Evolutionary conservation across 2,797 vertebrate species (phyloP).

Genomic region (Malacoctenus gilli): DNA sequence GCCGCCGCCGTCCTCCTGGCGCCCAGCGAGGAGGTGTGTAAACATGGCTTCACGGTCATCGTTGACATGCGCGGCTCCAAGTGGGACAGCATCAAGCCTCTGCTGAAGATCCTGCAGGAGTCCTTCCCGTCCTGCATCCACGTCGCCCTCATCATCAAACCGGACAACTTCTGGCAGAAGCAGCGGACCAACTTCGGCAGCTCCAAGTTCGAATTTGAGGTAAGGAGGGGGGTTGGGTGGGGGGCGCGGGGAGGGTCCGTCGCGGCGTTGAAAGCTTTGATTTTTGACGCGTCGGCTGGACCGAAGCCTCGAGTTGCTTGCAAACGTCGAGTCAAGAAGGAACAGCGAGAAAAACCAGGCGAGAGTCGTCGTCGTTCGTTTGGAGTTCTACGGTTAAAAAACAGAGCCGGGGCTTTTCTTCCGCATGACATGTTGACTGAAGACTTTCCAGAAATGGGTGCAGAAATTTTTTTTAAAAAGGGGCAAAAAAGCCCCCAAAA

Average conservation of each 20-base stretch:
- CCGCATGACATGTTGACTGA: no score
- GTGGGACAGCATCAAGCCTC: conserved; percentile 99
- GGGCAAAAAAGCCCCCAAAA: not conserved
- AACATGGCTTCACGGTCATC: conserved; percentile 97
- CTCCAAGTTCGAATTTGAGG: conserved; percentile 99
- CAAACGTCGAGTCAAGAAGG: no score
- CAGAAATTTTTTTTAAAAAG: no score
- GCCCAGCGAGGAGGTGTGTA: conserved; percentile 83
- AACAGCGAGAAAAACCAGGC: no score
- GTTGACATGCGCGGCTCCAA: conserved; percentile 99
- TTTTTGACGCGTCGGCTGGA: no score
- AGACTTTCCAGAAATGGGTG: no score
- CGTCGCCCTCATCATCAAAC: conserved; percentile 98
- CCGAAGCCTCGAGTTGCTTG: no score
- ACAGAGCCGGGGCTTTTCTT: no score
- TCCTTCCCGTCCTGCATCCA: conserved; percentile 98
- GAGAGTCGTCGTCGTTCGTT: no score
- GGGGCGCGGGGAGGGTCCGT: no score
- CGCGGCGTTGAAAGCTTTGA: rapidly evolving
- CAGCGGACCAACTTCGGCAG: conserved; percentile 99
- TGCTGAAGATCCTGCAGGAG: conserved; percentile 98
- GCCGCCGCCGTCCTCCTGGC: conserved; percentile 71
- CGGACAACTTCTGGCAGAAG: conserved; percentile 99
- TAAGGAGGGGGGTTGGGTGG: conserved; percentile 51
- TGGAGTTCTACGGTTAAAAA: no score